Evolutionary conservation across 2,797 vertebrate species (phyloP), one percentile per base, ranked within the genome.

Genomic region (Amazonetta brasiliensis): DNA sequence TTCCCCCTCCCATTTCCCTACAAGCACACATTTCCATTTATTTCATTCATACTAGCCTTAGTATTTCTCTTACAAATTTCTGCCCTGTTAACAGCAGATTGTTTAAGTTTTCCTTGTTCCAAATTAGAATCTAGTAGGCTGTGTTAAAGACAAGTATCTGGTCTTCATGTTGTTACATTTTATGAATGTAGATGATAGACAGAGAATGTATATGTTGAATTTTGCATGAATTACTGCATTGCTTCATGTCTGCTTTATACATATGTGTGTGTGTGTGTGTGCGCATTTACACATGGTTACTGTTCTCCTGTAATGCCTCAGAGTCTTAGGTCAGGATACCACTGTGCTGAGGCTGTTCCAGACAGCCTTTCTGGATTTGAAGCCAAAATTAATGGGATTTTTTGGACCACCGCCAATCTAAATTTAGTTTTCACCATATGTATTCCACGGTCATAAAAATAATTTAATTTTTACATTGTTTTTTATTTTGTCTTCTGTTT

Each of bases 271-370:
- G 37, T 39, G 37, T 35, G 3, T 84, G 35, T 26, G 20, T 78
- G 80, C 50, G 68, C 80, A 78, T 81, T 81, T 84, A 72, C 0
- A 2, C 80, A 46, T 78, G 59, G 58, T 81, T 94, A 55, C 46
- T 66, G 33, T 72, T 88, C 60, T 87, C 28, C 33, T 81, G 41
- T 89, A 82, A 88, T 71, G 60, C 63, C 56, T 90, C 4, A 0
- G 56, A 68, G 59, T 78, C 80, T 73, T 84, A 68, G 74, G 93
- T 94, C 93, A 95, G 86, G 71, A 84, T 81, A 85, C 63, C 44
- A 82, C 92, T 94, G 91, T 91, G 91, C 66, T 86, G 92, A 90
- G 52, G 22, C 81, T 90, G 77, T 84, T 95, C 46, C 92, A 94
- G 75, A 66, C 43, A 91, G 16, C 22, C 59, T 91, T 80, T 85